Conservation (phyloP, 2,888 invertebrate genomes). For the Megaustenia siamemsis region DNA sequence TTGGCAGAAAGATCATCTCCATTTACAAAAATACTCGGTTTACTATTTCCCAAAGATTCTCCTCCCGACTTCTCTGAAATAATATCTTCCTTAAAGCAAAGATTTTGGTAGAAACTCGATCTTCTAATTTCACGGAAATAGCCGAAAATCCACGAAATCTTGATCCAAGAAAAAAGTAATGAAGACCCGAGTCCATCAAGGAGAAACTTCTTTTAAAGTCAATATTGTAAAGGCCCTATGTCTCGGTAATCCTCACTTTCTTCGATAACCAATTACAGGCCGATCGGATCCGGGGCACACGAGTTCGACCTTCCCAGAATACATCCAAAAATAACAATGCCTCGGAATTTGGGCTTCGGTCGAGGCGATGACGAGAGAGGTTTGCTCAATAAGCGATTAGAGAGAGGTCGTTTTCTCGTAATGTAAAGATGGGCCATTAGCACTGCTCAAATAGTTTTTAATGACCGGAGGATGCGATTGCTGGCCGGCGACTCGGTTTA, state of each 20-base stretch:
- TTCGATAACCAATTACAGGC: constrained; percentile 20
- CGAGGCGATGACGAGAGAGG: not conserved
- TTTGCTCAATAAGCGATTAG: constrained; percentile 36
- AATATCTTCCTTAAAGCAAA: not conserved
- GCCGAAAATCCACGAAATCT: not conserved
- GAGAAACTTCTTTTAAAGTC: constrained; percentile 1
- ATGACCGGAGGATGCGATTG: constrained; percentile 9
- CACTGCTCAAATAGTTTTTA: constrained; percentile 15
- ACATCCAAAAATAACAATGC: not conserved
- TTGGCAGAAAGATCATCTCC: constrained; percentile 8
- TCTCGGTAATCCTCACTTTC: not conserved
- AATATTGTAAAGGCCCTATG: not conserved
- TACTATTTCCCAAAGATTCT: not conserved
- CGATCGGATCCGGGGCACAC: not conserved
- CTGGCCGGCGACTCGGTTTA: not conserved
- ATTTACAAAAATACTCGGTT: not conserved
- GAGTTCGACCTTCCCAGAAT: not conserved
- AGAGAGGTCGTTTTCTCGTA: not conserved
- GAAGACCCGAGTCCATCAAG: not conserved
- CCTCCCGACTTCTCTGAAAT: not conserved
- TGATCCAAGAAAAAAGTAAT: not conserved
- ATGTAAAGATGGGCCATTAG: not conserved
- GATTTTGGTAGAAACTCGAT: not conserved
- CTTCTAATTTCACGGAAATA: not conserved
- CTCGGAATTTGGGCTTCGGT: not conserved